phyloP scores from a whole-genome alignment of 2,113 vertebrate species.

The Oophaga pumilio region DNA sequence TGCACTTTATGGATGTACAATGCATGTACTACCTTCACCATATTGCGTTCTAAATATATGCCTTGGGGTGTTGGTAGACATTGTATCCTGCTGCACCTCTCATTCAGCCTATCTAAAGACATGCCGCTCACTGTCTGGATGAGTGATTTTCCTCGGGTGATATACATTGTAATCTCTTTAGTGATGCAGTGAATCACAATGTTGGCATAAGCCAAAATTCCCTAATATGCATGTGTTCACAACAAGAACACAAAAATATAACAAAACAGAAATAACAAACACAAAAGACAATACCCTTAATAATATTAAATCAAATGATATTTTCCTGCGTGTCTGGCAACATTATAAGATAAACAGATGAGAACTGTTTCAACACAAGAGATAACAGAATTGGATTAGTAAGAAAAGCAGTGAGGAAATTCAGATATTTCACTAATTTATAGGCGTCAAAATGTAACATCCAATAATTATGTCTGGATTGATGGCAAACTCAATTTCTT shows the following conservation, averaged over 20 bases:
- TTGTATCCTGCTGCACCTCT: neutral
- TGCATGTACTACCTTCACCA: neutral
- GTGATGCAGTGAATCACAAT: neutral
- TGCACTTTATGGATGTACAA: neutral
- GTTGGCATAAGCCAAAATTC: neutral
- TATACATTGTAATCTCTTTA: neutral
- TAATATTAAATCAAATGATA: neutral
- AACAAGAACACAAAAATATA: too few species aligned
- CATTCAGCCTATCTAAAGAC: neutral
- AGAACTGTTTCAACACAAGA: neutral
- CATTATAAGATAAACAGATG: neutral
- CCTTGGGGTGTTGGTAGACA: neutral
- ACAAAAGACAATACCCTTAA: neutral
- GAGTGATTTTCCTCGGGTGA: neutral
- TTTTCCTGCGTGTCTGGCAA: neutral
- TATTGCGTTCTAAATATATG: neutral
- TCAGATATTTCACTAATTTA: neutral
- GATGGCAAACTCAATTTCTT: neutral
- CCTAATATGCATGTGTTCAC: neutral
- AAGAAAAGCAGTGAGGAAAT: neutral
- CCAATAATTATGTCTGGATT: slow-evolving; percentile 24
- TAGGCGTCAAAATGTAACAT: neutral
- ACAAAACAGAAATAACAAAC: neutral
- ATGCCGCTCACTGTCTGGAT: neutral
- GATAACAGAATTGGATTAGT: neutral